These are phyloP conservation scores for Cynodonichthys magdalenae DNA, from an alignment of 2,797 vertebrate species.

Conservation along the genomic window DNA sequence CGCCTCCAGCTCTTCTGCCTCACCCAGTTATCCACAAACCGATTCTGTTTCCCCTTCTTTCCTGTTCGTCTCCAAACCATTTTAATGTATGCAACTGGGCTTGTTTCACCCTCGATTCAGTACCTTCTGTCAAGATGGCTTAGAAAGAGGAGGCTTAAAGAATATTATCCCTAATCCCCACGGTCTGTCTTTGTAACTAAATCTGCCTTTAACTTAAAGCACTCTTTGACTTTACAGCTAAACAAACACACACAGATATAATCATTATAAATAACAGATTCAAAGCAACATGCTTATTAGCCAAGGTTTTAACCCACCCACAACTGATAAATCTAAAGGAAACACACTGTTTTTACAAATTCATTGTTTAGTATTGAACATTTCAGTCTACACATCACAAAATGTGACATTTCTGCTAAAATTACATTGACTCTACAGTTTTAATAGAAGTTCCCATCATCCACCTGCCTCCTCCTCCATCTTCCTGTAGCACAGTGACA, in stretches of 20 bases:
- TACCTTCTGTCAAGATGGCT: not conserved
- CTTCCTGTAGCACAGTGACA: constrained; percentile 61
- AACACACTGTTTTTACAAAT: too few relatives aligned
- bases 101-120: not conserved
- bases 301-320: not conserved
- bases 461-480: not conserved
- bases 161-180: not conserved
- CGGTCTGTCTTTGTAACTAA: not conserved
- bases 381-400: not conserved
- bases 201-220: not conserved
- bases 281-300: not conserved
- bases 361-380: not conserved
- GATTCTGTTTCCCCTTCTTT: not conserved
- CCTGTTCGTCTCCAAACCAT: not conserved
- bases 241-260: too few relatives aligned
- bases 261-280: not conserved
- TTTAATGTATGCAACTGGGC: not conserved
- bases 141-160: not conserved
- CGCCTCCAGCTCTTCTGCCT: constrained; percentile 21
- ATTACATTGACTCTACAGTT: constrained; percentile 1
- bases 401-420: constrained; percentile 10
- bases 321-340: not conserved
- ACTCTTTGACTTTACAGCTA: too few relatives aligned
- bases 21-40: constrained; percentile 10
- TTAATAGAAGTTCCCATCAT: not conserved